These are phyloP conservation scores for Eupelmus urozonus DNA, from an alignment of 2,888 invertebrate genomes.

Conservation along the genomic window DNA sequence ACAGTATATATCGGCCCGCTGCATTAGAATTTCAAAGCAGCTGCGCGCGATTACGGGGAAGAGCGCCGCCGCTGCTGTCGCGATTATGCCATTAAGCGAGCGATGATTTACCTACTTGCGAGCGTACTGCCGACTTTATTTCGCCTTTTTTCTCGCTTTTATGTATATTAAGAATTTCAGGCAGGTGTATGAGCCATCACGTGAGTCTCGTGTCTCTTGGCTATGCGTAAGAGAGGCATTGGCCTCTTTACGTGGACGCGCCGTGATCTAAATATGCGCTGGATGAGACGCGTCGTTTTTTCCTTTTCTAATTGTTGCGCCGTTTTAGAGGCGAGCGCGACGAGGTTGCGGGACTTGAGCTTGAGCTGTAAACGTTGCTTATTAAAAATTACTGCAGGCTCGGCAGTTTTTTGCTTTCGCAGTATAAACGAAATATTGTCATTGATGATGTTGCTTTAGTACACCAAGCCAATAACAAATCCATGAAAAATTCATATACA, in stretches of 20 bases:
- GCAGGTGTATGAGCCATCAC: no score
- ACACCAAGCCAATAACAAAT: no score
- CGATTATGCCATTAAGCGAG: neutral
- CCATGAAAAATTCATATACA: no score
- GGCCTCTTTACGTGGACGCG: slow-evolving; percentile 30
- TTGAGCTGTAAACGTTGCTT: neutral
- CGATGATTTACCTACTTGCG: neutral
- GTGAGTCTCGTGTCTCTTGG: neutral
- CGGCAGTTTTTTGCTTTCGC: no score
- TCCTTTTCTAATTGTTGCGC: neutral
- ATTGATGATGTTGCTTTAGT: no score
- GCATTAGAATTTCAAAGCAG: slow-evolving; percentile 34
- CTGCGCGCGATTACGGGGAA: neutral
- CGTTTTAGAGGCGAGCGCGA: neutral
- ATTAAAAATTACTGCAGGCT: no score
- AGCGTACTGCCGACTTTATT: neutral
- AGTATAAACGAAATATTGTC: no score
- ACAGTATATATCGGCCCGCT: neutral
- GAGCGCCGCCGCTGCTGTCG: no score
- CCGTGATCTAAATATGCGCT: slow-evolving; percentile 11
- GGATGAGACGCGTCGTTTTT: neutral
- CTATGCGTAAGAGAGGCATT: slow-evolving; percentile 6
- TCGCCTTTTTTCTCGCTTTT: neutral
- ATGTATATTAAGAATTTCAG: no score
- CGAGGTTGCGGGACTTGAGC: neutral